These are phyloP conservation scores for Euwallacea similis DNA, from an alignment of 1,140 invertebrate species.

Conservation along the genomic window DNA sequence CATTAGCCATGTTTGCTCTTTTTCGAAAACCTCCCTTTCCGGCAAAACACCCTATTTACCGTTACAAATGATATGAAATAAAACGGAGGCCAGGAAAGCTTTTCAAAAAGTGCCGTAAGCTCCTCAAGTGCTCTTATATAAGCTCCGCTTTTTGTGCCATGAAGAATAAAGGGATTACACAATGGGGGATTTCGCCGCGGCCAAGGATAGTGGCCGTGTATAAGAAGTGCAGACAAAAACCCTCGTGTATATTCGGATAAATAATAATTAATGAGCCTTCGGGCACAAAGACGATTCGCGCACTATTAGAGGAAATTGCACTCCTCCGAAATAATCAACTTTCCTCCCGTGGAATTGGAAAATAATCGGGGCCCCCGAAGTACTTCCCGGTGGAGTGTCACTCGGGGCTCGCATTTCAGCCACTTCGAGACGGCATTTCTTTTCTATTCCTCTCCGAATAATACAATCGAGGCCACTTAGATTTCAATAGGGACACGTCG, in stretches of 20 bases:
- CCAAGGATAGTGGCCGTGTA: not conserved
- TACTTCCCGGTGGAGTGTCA: slow-evolving; percentile 32
- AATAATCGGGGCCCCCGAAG: slow-evolving; percentile 38
- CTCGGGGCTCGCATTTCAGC: slow-evolving; percentile 31
- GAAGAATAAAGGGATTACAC: slow-evolving; percentile 17
- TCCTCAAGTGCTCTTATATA: slow-evolving; percentile 11
- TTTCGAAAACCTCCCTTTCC: slow-evolving; percentile 1
- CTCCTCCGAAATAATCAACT: not conserved
- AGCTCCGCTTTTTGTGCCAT: slow-evolving; percentile 12
- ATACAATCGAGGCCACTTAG: slow-evolving; percentile 36
- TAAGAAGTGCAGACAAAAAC: too few species aligned
- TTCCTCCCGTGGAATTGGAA: slow-evolving; percentile 18
- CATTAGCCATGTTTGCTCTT: slow-evolving; percentile 2
- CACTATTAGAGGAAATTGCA: not conserved
- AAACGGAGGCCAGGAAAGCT: slow-evolving; percentile 12
- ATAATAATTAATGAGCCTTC: too few species aligned
- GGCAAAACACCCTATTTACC: slow-evolving; percentile 16
- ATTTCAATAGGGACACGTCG: slow-evolving; percentile 32
- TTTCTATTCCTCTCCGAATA: slow-evolving; percentile 38
- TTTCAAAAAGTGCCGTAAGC: slow-evolving; percentile 15
- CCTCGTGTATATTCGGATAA: too few species aligned
- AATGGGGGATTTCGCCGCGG: slow-evolving; percentile 4
- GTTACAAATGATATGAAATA: slow-evolving; percentile 18
- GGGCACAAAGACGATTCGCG: too few species aligned
- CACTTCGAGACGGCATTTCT: slow-evolving; percentile 29